Evolutionary conservation across 2,797 vertebrate genomes (phyloP), one percentile per base, ranked within the genome.

Genomic region (Intellagama lesueurii): DNA sequence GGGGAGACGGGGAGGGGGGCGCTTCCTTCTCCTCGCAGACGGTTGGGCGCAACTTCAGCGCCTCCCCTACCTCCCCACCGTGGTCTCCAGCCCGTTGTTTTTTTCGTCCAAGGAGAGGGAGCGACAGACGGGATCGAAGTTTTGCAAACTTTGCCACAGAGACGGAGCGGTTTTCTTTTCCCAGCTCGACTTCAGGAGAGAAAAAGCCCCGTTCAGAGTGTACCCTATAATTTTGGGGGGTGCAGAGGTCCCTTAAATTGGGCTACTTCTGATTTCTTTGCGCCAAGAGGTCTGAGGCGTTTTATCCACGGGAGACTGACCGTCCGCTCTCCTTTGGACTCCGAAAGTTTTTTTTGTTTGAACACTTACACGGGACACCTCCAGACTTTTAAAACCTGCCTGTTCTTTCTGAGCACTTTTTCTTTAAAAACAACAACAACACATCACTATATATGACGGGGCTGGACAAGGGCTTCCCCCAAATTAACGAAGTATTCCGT

Each of bases 321-420:
- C 19, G 16, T 64, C 17, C 5, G 72, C 5, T 11, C 16, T 22
- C 30, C n/a, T 47, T 11, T 47, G 94, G 89, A 83, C 88, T 89
- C 4, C 86, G 84, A 19, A 32, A 90, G 90, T 44, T 44, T 87
- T 87, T 64, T 92, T 52, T 91, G 47, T 60, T n/a, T 52, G 85
- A 92, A 88, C 76, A 87, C 86, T 89, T 88, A 26, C 8, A 49
- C 35, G 83, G 75, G 89, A 81, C 32, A 0, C 30, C 93, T 89
- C 84, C 24, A 68, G 84, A 89, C 87, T 92, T 93, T 90, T 90
- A 52, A 40, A 86, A 60, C 66, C 81, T 87, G 85, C 60, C 92
- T 12, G 4, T 72, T 47, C 64, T 30, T 17, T 14, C 82, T 52
- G 14, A 49, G 30, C 60, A 11, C 5, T 24, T 64, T 56, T 8